phyloP scores from a whole-genome alignment of 2,797 vertebrate genomes.

The Thripadectes ignobilis region DNA sequence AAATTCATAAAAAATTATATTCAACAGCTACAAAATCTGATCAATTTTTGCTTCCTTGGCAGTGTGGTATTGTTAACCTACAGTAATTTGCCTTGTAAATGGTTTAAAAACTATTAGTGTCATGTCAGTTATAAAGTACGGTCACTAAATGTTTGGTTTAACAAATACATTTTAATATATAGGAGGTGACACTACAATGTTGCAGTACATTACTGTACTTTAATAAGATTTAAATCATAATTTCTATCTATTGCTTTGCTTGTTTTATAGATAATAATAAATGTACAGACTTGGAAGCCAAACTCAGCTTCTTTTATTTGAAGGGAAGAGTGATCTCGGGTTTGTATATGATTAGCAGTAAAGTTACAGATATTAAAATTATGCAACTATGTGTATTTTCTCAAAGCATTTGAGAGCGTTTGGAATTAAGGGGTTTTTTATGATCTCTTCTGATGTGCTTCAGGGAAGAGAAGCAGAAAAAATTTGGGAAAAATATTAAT shows the following conservation, averaged over 20 bases:
- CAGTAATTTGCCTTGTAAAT: background rate
- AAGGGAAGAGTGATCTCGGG: background rate
- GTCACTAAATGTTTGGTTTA: background rate
- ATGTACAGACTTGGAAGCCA: background rate
- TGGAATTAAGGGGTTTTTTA: background rate
- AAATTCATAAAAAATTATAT: background rate
- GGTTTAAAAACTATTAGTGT: background rate
- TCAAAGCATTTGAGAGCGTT: background rate
- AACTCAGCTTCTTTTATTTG: background rate
- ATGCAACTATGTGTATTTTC: background rate
- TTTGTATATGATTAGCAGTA: background rate
- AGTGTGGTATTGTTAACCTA: background rate
- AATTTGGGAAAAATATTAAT: conserved; percentile 11
- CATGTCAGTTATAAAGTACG: background rate
- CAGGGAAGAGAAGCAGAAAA: background rate
- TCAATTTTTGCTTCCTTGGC: background rate
- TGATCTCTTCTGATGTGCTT: background rate
- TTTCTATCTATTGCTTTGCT: background rate
- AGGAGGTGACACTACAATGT: background rate
- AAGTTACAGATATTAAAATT: background rate
- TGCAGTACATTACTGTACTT: background rate
- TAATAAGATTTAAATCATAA: background rate
- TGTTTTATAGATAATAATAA: background rate
- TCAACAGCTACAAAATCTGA: background rate
- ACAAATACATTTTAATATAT: background rate